Conservation (phyloP, 2,113 vertebrate genomes). For the Clupea harengus region DNA sequence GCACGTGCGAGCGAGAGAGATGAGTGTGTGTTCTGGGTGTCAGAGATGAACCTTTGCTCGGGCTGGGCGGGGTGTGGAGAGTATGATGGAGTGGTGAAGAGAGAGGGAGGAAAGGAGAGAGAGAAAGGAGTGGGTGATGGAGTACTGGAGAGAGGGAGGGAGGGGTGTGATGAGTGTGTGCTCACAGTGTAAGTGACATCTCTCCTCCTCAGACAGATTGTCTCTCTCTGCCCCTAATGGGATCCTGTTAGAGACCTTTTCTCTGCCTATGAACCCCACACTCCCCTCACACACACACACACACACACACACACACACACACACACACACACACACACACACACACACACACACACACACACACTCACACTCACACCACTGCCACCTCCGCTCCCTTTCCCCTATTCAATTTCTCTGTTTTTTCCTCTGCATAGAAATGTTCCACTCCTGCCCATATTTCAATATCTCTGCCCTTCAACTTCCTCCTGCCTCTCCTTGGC, state of each 20-base stretch:
- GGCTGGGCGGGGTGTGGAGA: slow-evolving; percentile 6
- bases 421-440: slow-evolving; percentile 41
- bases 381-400: neutral
- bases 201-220: slow-evolving; percentile 75
- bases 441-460: slow-evolving; percentile 49
- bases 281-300: neutral
- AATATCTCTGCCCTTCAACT: slow-evolving; percentile 50
- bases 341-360: too few species aligned
- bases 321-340: slow-evolving; percentile 18
- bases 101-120: neutral
- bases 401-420: slow-evolving; percentile 31
- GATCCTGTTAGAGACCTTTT: slow-evolving; percentile 58
- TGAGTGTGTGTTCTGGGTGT: slow-evolving; percentile 51
- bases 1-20: slow-evolving; percentile 43
- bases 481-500: slow-evolving; percentile 34
- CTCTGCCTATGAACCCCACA: slow-evolving; percentile 38
- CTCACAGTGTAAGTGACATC: slow-evolving; percentile 71
- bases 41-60: slow-evolving; percentile 33
- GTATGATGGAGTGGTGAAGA: slow-evolving; percentile 58
- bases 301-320: neutral
- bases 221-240: slow-evolving; percentile 64
- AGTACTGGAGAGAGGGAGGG: slow-evolving; percentile 9
- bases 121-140: slow-evolving; percentile 15
- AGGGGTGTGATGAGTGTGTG: slow-evolving; percentile 70
- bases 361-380: neutral